Conservation (phyloP, 2,888 invertebrate genomes). For the Amblyteles armatorius region DNA sequence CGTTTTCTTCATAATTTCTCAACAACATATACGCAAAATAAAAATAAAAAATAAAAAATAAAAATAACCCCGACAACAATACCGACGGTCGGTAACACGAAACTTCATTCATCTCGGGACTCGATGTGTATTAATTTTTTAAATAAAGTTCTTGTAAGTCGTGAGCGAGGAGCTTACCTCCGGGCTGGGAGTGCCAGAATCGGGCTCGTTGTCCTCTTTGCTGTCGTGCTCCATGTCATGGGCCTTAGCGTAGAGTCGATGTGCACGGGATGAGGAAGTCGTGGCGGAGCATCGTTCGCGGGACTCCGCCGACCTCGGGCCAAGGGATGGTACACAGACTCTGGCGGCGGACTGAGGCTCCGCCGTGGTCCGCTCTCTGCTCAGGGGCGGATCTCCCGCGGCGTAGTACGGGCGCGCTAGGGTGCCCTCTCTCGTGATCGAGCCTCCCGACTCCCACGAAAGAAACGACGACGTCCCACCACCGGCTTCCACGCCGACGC, state of each 20-base stretch:
- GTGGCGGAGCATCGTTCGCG: conserved; percentile 48
- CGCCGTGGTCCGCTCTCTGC: conserved; percentile 62
- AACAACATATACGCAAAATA: neutral
- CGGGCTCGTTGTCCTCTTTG: conserved; percentile 81
- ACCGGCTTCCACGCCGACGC: conserved; percentile 75
- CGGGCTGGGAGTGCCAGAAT: conserved; percentile 77
- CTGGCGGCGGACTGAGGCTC: conserved; percentile 70
- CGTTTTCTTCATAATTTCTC: neutral
- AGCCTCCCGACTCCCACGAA: conserved; percentile 73
- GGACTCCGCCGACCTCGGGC: conserved; percentile 38
- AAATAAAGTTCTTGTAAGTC: neutral
- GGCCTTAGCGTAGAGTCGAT: conserved; percentile 72
- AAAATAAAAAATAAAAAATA: neutral
- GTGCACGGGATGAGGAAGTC: conserved; percentile 31
- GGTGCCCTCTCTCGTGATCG: conserved; percentile 35
- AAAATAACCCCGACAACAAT: conserved; percentile 14
- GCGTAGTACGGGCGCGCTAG: conserved; percentile 53
- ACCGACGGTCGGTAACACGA: neutral
- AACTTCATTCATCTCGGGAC: neutral
- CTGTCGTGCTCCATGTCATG: conserved; percentile 81
- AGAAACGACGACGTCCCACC: conserved; percentile 48
- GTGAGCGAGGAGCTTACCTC: conserved; percentile 76
- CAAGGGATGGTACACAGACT: conserved; percentile 64
- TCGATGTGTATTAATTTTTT: neutral
- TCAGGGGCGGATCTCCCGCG: conserved; percentile 73